A percentile compares a stretch with the other conserved stretches of the same genome.
phyloP scores from a whole-genome alignment of 92 coral and sea anemone species.

The Galaxea fascicularis region DNA sequence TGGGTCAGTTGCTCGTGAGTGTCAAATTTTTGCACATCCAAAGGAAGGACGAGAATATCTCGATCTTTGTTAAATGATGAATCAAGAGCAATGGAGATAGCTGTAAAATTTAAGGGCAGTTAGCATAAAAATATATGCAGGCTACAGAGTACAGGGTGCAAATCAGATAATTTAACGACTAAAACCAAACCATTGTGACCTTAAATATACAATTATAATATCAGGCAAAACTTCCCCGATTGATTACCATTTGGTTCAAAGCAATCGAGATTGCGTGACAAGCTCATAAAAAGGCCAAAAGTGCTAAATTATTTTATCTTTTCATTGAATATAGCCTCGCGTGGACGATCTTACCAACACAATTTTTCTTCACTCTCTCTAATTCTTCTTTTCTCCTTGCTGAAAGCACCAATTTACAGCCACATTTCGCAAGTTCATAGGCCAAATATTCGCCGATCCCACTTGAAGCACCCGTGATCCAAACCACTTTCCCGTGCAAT shows the following conservation, averaged over 20 bases:
- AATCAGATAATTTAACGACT: too few species aligned
- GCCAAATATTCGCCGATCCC: slow-evolving; percentile 83
- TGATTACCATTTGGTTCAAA: too few species aligned
- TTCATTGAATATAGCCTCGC: too few species aligned
- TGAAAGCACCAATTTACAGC: slow-evolving; percentile 72
- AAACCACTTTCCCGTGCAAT: slow-evolving; percentile 63
- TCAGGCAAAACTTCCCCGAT: too few species aligned
- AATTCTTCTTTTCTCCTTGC: slow-evolving; percentile 69
- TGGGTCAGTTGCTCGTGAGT: slow-evolving; percentile 68
- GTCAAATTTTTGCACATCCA: slow-evolving; percentile 69
- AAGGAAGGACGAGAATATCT: slow-evolving; percentile 79
- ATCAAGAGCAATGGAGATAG: slow-evolving; percentile 17
- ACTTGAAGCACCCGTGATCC: slow-evolving; percentile 83
- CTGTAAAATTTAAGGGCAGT: not conserved
- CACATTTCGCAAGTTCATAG: slow-evolving; percentile 64
- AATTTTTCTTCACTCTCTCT: slow-evolving; percentile 68
- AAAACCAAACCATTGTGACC: too few species aligned
- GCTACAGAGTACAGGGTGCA: too few species aligned
- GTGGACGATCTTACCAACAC: slow-evolving; percentile 76
- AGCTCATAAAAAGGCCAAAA: too few species aligned
- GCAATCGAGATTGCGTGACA: too few species aligned
- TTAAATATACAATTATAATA: too few species aligned
- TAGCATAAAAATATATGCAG: too few species aligned
- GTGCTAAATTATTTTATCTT: too few species aligned
- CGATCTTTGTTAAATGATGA: slow-evolving; percentile 54